Evolutionary conservation across 2,888 invertebrate genomes (phyloP), one percentile per base, ranked within the genome.

Genomic region (Oligia latruncula): DNA sequence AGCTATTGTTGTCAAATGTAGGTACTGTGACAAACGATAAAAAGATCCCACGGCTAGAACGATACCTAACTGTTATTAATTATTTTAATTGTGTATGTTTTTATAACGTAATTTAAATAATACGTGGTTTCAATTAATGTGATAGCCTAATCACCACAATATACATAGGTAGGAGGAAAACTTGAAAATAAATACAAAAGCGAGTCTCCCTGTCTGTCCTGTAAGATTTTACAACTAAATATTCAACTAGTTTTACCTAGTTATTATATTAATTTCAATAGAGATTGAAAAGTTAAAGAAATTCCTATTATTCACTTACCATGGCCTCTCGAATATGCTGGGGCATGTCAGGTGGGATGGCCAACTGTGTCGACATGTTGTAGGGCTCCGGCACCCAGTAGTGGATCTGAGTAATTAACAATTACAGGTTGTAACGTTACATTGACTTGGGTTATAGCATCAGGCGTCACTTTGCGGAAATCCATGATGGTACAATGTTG

Each of bases 321-420:
- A 98, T 98, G 88, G 97, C 97, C 71, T 97, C 95, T 92, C 98
- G 97, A 81, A 99, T 97, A 87, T 98, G 97, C 75, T 96, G 94
- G 4, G 98, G 98, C 98, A 98, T 98, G 20, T 98, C 97, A 0
- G 95, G 93, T n/a, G 99, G 98, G 4, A 96, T 85, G 0, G 94
- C 89, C 89, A 98, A 94, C 74, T 96, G 93, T 72, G 97, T 97
- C 49, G 98, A 96, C 83, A 97, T 97, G 95, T 98, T 98, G 97
- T 98, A 99, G 68, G 98, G 98, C 88, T 98, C 97, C 17, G 99
- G 99, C 35, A 97, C 95, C 99, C 99, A 99, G 92, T 98, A 98
- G 95, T 98, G 99, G 88, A 99, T 98, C 98, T 99, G 93, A 23
- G 92, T 15, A 40, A 15, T 11, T 40, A 20, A 60, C 17, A 60